These are phyloP conservation scores for Drosophila suzukii DNA, from an alignment of 1,140 invertebrate species.

Conservation along the genomic window DNA sequence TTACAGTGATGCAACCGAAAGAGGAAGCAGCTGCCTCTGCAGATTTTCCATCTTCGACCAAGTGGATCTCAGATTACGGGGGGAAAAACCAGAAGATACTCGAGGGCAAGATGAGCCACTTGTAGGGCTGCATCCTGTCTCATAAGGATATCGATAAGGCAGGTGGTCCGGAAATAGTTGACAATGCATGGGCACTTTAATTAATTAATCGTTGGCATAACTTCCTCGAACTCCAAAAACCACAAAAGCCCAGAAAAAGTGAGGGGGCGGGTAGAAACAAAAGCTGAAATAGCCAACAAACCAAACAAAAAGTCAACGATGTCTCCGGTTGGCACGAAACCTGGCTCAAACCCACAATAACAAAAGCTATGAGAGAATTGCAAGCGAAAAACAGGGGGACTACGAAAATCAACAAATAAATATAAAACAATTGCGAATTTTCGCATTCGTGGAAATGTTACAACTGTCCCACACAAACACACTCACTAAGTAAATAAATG, in stretches of 20 bases:
- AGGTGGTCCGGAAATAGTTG: conserved; percentile 45
- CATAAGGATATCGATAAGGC: conserved; percentile 17
- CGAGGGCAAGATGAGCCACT: conserved; percentile 37
- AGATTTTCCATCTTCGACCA: conserved; percentile 39
- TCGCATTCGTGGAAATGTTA: conserved; percentile 66
- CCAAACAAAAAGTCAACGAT: conserved; percentile 60
- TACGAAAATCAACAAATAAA: conserved; percentile 43
- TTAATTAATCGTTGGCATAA: conserved; percentile 17
- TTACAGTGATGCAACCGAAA: conserved; percentile 53
- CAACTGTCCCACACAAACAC: conserved; percentile 47
- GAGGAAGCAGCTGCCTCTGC: conserved; percentile 39
- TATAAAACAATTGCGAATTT: conserved; percentile 64
- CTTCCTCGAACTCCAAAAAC: conserved; percentile 40
- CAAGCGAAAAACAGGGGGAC: conserved; percentile 7
- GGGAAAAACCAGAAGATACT: conserved; percentile 7
- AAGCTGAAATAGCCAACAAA: conserved; percentile 30
- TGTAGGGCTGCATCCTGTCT: conserved; percentile 17
- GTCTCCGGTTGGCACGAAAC: conserved; percentile 69
- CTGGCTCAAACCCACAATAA: conserved; percentile 46
- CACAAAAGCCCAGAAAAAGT: conserved; percentile 16
- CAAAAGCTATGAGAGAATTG: conserved; percentile 26
- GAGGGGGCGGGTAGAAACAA: conserved; percentile 11
- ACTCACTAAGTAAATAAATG: conserved; percentile 26
- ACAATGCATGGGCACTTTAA: conserved; percentile 15
- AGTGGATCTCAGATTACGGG: conserved; percentile 38